Percentiles rank a stretch among this genome's conserved stretches.
Evolutionary conservation across 2,888 invertebrate species (phyloP).

Genomic region (Luffia ferchaultella): DNA sequence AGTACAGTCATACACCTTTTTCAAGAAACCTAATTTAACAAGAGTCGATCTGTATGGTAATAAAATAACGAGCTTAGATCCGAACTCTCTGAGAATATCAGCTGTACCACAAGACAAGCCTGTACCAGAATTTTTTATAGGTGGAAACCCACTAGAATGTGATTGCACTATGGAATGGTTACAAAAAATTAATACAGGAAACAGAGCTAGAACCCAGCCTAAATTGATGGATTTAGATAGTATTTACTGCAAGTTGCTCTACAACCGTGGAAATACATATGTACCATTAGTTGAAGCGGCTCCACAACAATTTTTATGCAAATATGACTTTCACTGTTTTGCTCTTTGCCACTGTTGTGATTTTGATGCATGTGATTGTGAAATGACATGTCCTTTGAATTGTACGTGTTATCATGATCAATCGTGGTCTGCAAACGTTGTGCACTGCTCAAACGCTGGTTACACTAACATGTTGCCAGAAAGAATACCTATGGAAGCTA

Average conservation of each 20-base stretch:
- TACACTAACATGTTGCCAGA: conserved; percentile 77
- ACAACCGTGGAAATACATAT: conserved; percentile 77
- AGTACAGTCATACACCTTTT: conserved; percentile 87
- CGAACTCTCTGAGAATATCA: conserved; percentile 78
- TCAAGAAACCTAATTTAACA: conserved; percentile 85
- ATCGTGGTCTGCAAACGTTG: conserved; percentile 86
- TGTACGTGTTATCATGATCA: conserved; percentile 92
- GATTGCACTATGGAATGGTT: conserved; percentile 93
- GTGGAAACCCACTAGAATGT: conserved; percentile 86
- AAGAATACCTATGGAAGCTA: conserved; percentile 90
- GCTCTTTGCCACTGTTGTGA: too few relatives aligned
- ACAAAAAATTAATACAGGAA: conserved; percentile 79
- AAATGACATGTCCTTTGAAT: conserved; percentile 88
- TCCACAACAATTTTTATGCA: conserved; percentile 84
- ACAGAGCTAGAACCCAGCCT: conserved; percentile 80
- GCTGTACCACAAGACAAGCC: conserved; percentile 76
- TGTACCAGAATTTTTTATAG: conserved; percentile 84
- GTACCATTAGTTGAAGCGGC: conserved; percentile 81
- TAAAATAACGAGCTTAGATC: conserved; percentile 78
- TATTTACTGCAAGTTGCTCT: conserved; percentile 82
- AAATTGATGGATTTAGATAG: conserved; percentile 83
- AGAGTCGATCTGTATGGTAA: conserved; percentile 84
- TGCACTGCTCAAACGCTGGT: conserved; percentile 79
- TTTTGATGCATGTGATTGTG: conserved; percentile 92
- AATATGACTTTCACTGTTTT: conserved; percentile 86